Conservation (phyloP, 2,113 vertebrate species). For the Xiphorhynchus elegans region DNA sequence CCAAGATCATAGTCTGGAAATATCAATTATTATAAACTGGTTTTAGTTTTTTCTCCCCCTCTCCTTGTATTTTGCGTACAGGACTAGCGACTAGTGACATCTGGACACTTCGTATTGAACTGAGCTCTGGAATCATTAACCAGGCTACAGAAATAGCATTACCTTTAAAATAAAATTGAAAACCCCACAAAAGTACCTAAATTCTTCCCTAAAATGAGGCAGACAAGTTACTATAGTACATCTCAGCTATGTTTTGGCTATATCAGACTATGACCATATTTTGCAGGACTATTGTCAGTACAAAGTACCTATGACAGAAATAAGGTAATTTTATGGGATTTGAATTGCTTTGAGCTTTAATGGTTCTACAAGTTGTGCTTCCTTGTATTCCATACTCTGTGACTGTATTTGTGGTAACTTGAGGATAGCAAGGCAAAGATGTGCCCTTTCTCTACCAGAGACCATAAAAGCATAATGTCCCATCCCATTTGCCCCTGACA, state of each 20-base stretch:
- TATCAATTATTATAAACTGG: slow-evolving; percentile 43
- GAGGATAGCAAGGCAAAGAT: not conserved
- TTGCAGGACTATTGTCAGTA: not conserved
- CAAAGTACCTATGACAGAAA: not conserved
- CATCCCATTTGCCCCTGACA: not conserved
- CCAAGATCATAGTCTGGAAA: slow-evolving; percentile 43
- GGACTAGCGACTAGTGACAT: not conserved
- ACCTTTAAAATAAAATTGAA: not conserved
- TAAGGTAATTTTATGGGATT: not conserved
- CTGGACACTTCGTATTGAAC: not conserved
- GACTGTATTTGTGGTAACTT: not conserved
- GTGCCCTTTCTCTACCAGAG: not conserved
- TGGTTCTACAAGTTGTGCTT: not conserved
- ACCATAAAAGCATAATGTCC: fast-evolving
- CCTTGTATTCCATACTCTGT: not conserved
- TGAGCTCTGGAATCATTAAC: not conserved
- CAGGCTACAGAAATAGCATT: not conserved
- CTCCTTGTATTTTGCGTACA: not conserved
- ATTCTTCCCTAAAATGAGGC: not conserved
- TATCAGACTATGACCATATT: not conserved
- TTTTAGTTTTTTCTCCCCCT: not conserved
- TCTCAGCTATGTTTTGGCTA: not conserved
- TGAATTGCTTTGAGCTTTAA: not conserved
- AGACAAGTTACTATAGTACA: not conserved
- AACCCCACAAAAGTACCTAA: not conserved